Evolutionary conservation across 1,140 invertebrate genomes (phyloP).

Genomic region (Drosophila virilis): DNA sequence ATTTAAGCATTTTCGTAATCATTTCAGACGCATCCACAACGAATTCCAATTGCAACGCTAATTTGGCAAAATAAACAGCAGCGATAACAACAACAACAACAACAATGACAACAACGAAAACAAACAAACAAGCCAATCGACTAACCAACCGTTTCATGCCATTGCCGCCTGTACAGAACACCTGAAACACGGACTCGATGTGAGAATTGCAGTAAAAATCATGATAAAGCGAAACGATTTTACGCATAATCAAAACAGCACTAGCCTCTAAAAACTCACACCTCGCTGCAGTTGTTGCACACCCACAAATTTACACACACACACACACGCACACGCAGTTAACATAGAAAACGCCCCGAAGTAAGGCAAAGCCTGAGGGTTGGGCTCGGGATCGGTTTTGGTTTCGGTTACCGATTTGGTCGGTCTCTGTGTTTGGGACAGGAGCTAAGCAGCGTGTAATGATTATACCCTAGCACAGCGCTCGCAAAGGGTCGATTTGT

Average conservation of each 20-base stretch:
- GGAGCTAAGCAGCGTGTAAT: conserved; percentile 78
- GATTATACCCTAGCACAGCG: conserved; percentile 32
- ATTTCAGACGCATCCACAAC: conserved; percentile 22
- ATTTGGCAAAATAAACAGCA: conserved; percentile 48
- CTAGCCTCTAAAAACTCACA: conserved; percentile 70
- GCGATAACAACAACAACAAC: conserved; percentile 37
- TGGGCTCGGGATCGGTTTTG: conserved; percentile 24
- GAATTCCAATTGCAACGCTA: conserved; percentile 54
- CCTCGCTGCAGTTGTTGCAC: conserved; percentile 47
- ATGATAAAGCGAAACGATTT: conserved; percentile 76
- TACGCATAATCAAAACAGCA: conserved; percentile 81
- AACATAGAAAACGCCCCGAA: conserved; percentile 7
- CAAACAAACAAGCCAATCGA: conserved; percentile 48
- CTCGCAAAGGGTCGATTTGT: not conserved
- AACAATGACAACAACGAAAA: conserved; percentile 27
- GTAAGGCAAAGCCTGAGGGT: conserved; percentile 1
- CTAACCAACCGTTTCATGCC: conserved; percentile 47
- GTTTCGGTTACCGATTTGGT: conserved; percentile 37
- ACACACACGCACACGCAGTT: conserved; percentile 3
- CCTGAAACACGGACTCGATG: conserved; percentile 37
- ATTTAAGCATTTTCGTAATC: conserved; percentile 13
- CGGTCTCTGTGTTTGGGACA: conserved; percentile 47
- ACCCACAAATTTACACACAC: conserved; percentile 25
- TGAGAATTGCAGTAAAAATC: conserved; percentile 63
- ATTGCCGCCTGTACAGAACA: conserved; percentile 4